These are phyloP conservation scores for Dorcus parallelipipedus DNA, from an alignment of 2,888 invertebrate genomes.

Conservation along the genomic window DNA sequence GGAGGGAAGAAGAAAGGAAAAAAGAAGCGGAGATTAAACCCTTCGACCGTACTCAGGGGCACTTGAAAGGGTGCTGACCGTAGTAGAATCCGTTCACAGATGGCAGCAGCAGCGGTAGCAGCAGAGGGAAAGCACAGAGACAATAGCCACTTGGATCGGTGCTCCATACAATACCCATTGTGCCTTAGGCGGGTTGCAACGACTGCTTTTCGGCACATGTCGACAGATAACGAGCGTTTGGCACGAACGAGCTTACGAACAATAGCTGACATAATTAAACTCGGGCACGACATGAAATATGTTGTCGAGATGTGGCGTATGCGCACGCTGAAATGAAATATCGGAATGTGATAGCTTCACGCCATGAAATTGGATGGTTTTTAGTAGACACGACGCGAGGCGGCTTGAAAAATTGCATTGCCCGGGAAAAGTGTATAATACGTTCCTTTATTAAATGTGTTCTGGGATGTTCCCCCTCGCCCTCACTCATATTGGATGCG, in stretches of 20 bases:
- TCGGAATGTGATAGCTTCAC: constrained; percentile 3
- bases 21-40: constrained; percentile 23
- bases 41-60: constrained; percentile 13
- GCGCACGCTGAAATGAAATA: constrained; percentile 1
- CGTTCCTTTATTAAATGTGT: no score
- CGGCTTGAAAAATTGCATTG: background rate
- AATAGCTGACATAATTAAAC: constrained; percentile 26
- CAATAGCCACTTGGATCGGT: constrained; percentile 27
- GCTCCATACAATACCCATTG: constrained; percentile 29
- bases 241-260: constrained; percentile 17
- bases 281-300: constrained; percentile 15
- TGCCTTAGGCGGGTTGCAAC: constrained; percentile 26
- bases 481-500: no score
- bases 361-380: constrained; percentile 6
- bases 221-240: constrained; percentile 33
- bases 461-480: no score
- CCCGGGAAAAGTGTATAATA: no score
- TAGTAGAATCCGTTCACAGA: constrained; percentile 19
- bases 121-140: constrained; percentile 21
- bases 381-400: background rate
- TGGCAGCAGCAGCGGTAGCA: constrained; percentile 9
- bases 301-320: constrained; percentile 4
- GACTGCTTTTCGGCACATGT: constrained; percentile 32
- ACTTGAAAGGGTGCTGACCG: constrained; percentile 30
- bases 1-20: background rate